phyloP scores from a whole-genome alignment of 2,888 invertebrate genomes.

The Phortica magna region DNA sequence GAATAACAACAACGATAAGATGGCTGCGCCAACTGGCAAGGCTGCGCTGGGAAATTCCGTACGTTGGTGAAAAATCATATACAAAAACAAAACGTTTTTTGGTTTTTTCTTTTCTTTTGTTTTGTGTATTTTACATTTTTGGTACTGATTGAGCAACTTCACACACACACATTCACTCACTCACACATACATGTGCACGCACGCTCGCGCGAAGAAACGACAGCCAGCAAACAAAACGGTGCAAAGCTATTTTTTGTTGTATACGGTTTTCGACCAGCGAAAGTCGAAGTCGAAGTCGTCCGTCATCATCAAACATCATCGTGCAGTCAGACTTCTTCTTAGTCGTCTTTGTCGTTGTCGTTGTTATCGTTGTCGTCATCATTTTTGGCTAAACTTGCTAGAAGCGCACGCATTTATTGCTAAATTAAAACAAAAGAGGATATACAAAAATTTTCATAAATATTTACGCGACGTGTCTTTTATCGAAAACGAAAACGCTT shows the following conservation, averaged over 20 bases:
- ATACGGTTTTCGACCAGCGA: constrained; percentile 68
- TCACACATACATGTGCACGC: constrained; percentile 7
- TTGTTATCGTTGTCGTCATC: constrained; percentile 57
- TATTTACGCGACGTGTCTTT: background rate
- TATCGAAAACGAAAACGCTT: too few species aligned
- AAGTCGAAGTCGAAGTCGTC: constrained; percentile 20
- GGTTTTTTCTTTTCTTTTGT: too few species aligned
- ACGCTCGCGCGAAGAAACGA: background rate
- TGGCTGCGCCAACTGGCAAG: constrained; percentile 58
- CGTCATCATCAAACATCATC: background rate
- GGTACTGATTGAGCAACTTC: constrained; percentile 51
- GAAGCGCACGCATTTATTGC: background rate
- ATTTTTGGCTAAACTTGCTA: constrained; percentile 33
- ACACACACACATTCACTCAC: background rate
- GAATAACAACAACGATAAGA: constrained; percentile 9
- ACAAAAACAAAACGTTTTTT: constrained; percentile 31
- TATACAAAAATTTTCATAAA: background rate
- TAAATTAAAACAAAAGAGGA: background rate
- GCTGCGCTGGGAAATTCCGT: constrained; percentile 63
- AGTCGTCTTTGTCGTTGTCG: constrained; percentile 48
- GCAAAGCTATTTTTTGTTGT: constrained; percentile 65
- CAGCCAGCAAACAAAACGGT: constrained; percentile 5
- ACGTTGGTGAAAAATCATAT: constrained; percentile 52
- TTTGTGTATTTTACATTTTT: background rate
- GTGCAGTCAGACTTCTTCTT: background rate